Conservation (phyloP, 2,797 vertebrate genomes). For the Epinephelus awoara region DNA sequence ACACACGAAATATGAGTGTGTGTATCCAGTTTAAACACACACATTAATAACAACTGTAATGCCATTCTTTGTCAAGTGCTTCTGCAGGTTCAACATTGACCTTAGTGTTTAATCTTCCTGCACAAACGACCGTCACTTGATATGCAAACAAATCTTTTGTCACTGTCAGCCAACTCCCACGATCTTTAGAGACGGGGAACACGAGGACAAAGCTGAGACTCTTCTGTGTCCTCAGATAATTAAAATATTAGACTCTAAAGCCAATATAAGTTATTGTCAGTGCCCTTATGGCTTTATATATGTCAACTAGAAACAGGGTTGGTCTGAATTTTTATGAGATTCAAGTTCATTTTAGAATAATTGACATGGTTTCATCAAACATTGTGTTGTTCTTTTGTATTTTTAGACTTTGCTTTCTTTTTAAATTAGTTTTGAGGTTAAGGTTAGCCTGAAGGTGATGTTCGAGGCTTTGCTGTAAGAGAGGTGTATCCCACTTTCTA, state of each 20-base stretch:
- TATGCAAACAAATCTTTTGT: conserved; percentile 78
- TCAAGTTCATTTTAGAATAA: background rate
- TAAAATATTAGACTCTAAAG: conserved; percentile 1
- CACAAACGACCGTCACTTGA: conserved; percentile 73
- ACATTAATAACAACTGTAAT: conserved; percentile 87
- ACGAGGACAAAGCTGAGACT: conserved; percentile 44
- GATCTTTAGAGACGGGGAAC: conserved; percentile 39
- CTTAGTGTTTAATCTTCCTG: conserved; percentile 80
- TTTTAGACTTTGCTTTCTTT: too few relatives aligned
- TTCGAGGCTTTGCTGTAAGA: background rate
- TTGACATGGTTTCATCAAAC: background rate
- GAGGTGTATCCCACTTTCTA: background rate
- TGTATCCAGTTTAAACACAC: conserved; percentile 84
- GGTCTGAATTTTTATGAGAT: background rate
- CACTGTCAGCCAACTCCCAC: conserved; percentile 64
- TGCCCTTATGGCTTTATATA: background rate
- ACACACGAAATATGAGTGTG: too few relatives aligned
- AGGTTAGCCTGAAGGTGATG: background rate
- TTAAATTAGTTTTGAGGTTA: background rate
- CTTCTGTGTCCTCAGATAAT: conserved; percentile 31
- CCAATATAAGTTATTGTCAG: background rate
- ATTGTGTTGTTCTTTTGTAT: background rate
- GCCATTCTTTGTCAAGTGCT: conserved; percentile 82
- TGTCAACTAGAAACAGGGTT: background rate
- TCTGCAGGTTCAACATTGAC: conserved; percentile 84